Percentiles rank a stretch among this genome's conserved stretches.
These are phyloP conservation scores for Drosophila sturtevanti DNA, from an alignment of 1,140 invertebrate species.

Conservation along the genomic window DNA sequence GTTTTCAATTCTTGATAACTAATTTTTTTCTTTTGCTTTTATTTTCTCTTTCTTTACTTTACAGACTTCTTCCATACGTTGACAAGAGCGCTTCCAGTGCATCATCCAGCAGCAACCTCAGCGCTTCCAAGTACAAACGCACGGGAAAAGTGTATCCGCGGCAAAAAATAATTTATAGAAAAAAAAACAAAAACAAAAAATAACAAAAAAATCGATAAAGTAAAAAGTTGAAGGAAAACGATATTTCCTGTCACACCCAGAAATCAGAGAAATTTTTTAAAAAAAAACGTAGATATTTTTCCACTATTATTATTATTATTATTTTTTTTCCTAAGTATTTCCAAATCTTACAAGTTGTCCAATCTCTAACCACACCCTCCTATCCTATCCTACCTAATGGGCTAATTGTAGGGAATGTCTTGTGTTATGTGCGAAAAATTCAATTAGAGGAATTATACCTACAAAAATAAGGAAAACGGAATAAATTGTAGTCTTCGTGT, in stretches of 20 bases:
- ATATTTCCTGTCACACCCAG: constrained; percentile 12
- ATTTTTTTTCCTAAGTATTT: constrained; percentile 20
- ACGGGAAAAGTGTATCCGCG: too few relatives aligned
- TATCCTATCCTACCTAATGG: constrained; percentile 18
- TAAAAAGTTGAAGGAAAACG: background rate
- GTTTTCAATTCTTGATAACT: constrained; percentile 24
- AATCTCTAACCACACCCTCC: constrained; percentile 9
- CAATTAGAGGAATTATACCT: constrained; percentile 13
- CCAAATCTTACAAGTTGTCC: constrained; percentile 40
- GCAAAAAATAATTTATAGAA: constrained; percentile 30
- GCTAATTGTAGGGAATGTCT: constrained; percentile 21
- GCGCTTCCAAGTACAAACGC: background rate
- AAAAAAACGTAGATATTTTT: constrained; percentile 15
- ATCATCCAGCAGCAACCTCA: constrained; percentile 29
- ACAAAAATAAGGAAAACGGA: constrained; percentile 7
- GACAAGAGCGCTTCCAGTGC: constrained; percentile 41
- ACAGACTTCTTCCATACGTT: constrained; percentile 36
- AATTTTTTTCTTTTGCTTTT: constrained; percentile 6
- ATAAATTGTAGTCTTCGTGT: constrained; percentile 13
- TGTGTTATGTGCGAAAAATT: constrained; percentile 22
- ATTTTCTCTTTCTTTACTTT: constrained; percentile 15
- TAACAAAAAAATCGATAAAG: constrained; percentile 14
- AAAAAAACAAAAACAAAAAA: constrained; percentile 12
- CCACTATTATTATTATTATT: constrained; percentile 3
- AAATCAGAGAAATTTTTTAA: background rate